phyloP scores from a whole-genome alignment of 2,113 vertebrate species.

The Oophaga pumilio region DNA sequence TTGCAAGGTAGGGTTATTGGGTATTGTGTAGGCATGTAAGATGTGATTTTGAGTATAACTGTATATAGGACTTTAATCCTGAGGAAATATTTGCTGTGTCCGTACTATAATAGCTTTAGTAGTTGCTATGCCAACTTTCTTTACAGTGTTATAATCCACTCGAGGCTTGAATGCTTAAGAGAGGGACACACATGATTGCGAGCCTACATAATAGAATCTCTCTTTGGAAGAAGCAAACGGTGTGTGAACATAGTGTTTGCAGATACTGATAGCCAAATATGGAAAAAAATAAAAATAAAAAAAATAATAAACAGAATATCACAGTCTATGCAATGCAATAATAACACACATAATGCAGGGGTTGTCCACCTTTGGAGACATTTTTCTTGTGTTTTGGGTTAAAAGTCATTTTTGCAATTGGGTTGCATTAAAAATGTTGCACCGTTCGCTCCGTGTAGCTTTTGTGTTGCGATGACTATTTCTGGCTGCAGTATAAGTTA shows the following conservation, averaged over 20 bases:
- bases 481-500: too few species aligned
- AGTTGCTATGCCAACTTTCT: constrained; percentile 25
- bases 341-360: too few species aligned
- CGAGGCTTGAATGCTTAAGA: neutral
- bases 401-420: too few species aligned
- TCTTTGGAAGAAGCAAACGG: neutral
- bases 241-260: neutral
- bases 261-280: neutral
- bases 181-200: neutral
- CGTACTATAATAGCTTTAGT: neutral
- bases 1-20: neutral
- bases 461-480: too few species aligned
- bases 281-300: neutral
- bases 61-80: neutral
- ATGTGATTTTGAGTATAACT: neutral
- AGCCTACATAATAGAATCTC: neutral
- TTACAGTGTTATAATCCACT: neutral
- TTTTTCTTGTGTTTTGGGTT: too few species aligned
- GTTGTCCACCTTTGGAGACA: too few species aligned
- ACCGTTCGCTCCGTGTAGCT: too few species aligned
- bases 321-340: too few species aligned
- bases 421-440: too few species aligned
- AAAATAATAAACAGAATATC: too few species aligned
- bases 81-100: neutral
- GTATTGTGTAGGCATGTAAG: neutral